Base-by-base conservation (phyloP, 1,140 invertebrate genomes). In the Physella acuta region DNA sequence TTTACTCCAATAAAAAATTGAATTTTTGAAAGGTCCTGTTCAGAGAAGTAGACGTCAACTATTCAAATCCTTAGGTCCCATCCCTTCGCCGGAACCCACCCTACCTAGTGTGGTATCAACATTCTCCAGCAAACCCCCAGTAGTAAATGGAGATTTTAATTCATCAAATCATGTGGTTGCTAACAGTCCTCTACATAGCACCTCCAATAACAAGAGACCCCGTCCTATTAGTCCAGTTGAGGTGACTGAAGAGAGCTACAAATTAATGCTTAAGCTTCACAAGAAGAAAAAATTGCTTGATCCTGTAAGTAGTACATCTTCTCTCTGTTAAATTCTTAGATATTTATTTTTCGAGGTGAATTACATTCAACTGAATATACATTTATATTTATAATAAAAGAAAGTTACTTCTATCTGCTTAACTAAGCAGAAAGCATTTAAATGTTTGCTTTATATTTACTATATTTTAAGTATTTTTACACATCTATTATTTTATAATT, bases 221-320 rank as follows among this genome's bases (percentile, higher is more conserved):
- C 75, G 81, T 17, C 75, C 79, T 11, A 75, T 79, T 37, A 80
- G 79, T 62, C 87, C 88, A 11, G 86, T 86, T 72, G 89, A 91
- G 75, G 82, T 88, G 1, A 89, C 87, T 1, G 91, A 93, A 61
- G 90, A 91, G n/a, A 87, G 87, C 34, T 92, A 92, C 74, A 86
- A 86, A 64, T 84, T 88, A 51, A 88, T 92, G 86, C 77, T 93
- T 31, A 82, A 86, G 2, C 86, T 87, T 37, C 91, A 92, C 78
- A 83, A 82, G 66, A 77, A 70, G 60, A 76, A 79, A 71, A 79
- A 79, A 69, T 20, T 71, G 28, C 73, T 78, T 60, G 68, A 72
- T 52, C 71, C 74, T 56, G 81, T 81, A 61, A 74, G 76, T 75
- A 11, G 20, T 20, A n/a, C 24, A 53, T 52, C 31, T 64, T 24